phyloP scores from a whole-genome alignment of 2,113 vertebrate genomes.

The Cariama cristata region DNA sequence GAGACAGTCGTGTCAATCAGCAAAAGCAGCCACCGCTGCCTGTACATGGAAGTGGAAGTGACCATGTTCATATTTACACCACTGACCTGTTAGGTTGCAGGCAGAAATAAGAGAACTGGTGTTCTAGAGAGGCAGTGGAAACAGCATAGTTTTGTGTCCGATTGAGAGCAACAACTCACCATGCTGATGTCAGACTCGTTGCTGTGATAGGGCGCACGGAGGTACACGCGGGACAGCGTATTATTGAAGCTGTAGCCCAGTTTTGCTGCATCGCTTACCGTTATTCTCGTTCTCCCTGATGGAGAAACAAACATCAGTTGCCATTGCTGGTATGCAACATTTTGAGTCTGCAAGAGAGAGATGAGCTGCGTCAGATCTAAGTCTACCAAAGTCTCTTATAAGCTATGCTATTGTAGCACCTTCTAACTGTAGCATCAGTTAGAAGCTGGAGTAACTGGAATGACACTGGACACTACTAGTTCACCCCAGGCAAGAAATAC shows the following conservation, averaged over 20 bases:
- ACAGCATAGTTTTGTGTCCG: not conserved
- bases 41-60: conserved; percentile 82
- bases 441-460: not conserved
- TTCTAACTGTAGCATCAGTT: too few relatives aligned
- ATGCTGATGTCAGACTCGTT: not conserved
- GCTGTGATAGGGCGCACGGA: conserved; percentile 47
- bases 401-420: not conserved
- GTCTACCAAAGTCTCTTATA: not conserved
- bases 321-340: conserved; percentile 59
- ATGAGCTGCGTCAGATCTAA: not conserved
- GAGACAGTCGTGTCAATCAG: conserved; percentile 75
- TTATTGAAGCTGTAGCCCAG: conserved; percentile 69
- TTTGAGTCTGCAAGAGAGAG: conserved; percentile 56
- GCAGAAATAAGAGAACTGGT: not conserved
- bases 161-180: not conserved
- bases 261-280: conserved; percentile 46
- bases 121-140: not conserved
- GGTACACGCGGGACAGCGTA: conserved; percentile 39
- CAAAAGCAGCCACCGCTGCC: conserved; percentile 77
- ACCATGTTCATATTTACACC: conserved; percentile 82
- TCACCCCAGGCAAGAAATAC: not conserved
- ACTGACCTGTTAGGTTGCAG: conserved; percentile 74
- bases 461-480: not conserved
- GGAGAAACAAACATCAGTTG: conserved; percentile 67
- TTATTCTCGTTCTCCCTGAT: conserved; percentile 59